A percentile compares a stretch with the other conserved stretches of the same genome.
Conservation (phyloP, 2,888 invertebrate species). For the Lithophane leautieri region DNA sequence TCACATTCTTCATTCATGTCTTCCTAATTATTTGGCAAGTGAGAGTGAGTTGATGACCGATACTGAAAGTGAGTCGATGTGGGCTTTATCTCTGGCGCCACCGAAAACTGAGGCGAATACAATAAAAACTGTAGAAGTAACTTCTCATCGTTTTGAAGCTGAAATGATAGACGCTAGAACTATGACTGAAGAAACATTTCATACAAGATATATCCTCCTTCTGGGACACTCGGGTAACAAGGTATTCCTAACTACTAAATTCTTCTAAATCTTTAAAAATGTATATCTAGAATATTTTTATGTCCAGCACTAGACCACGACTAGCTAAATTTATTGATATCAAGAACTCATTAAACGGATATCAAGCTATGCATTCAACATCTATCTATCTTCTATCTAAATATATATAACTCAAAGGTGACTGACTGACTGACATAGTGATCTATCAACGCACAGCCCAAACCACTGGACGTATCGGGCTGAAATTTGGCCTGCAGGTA, state of each 20-base stretch:
- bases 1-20: slow-evolving; percentile 39
- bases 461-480: too few species aligned
- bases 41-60: slow-evolving; percentile 51
- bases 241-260: too few species aligned
- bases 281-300: neutral
- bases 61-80: slow-evolving; percentile 54
- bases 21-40: slow-evolving; percentile 34
- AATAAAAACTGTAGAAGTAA: slow-evolving; percentile 23
- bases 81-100: slow-evolving; percentile 50
- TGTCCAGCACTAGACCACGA: neutral
- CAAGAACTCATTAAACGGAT: neutral
- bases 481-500: too few species aligned
- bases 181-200: too few species aligned
- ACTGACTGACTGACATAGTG: too few species aligned
- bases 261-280: neutral
- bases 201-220: too few species aligned
- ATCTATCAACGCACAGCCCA: too few species aligned
- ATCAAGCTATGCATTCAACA: neutral
- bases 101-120: slow-evolving; percentile 13
- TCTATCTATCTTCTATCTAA: too few species aligned
- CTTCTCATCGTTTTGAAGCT: slow-evolving; percentile 2
- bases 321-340: neutral
- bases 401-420: too few species aligned
- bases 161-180: neutral
- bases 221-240: too few species aligned